Evolutionary conservation across 2,797 vertebrate genomes (phyloP).

Genomic region (Gymnothorax reevesii): DNA sequence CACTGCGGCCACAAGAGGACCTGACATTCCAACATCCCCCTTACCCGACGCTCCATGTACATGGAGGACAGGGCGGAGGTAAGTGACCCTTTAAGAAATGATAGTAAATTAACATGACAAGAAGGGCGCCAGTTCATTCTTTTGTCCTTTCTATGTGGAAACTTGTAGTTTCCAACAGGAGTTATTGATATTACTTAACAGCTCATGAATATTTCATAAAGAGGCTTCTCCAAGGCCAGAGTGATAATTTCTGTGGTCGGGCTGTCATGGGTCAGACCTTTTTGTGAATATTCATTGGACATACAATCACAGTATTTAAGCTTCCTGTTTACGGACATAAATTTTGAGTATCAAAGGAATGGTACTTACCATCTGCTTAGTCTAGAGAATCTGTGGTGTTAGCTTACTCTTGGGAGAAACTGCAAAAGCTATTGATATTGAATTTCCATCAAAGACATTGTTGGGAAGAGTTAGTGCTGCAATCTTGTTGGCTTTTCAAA

Average conservation of each 20-base stretch:
- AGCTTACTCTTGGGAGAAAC: background rate
- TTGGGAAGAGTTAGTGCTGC: background rate
- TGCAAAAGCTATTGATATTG: background rate
- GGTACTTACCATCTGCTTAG: background rate
- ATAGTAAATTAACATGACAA: background rate
- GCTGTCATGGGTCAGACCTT: background rate
- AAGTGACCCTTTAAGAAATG: background rate
- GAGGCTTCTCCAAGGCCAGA: background rate
- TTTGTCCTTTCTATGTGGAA: background rate
- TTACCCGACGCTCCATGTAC: conserved; percentile 5
- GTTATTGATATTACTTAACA: background rate
- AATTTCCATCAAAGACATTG: background rate
- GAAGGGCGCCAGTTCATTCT: background rate
- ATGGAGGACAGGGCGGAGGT: conserved; percentile 23
- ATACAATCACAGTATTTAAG: background rate
- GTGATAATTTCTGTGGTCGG: background rate
- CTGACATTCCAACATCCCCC: background rate
- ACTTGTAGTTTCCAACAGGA: background rate
- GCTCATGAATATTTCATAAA: background rate
- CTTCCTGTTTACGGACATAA: background rate
- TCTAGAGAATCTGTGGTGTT: background rate
- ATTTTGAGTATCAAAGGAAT: background rate
- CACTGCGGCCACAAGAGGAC: conserved; percentile 17
- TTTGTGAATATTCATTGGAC: background rate
- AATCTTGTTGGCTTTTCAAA: background rate